phyloP scores from a whole-genome alignment of 2,797 vertebrate genomes.

The Rousettus madagascariensis region DNA sequence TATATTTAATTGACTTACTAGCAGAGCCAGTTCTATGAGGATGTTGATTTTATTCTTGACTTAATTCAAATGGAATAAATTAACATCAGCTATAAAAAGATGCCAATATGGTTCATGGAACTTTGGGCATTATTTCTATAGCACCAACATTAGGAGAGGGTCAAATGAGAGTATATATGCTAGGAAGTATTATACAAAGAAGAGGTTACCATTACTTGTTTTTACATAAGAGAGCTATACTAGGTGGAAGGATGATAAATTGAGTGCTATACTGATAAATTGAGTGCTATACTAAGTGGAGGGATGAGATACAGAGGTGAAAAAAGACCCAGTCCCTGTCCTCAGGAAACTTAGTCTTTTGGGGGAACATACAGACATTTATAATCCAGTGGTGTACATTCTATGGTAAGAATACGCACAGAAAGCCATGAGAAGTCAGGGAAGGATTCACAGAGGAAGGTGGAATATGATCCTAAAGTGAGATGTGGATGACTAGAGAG shows the following conservation, averaged over 20 bases:
- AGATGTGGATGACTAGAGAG: background rate
- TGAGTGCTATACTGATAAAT: no score
- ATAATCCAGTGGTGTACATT: background rate
- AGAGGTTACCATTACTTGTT: background rate
- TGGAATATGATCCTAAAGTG: background rate
- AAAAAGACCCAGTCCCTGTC: background rate
- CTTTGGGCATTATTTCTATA: background rate
- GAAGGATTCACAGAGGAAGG: background rate
- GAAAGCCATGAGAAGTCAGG: background rate
- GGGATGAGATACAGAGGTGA: background rate
- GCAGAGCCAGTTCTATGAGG: background rate
- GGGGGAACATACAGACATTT: background rate
- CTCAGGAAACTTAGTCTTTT: background rate
- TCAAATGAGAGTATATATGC: background rate
- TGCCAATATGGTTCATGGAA: background rate
- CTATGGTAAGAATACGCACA: background rate
- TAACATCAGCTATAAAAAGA: background rate
- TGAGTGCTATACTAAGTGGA: background rate
- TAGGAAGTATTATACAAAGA: background rate
- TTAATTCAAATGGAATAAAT: conserved; percentile 7
- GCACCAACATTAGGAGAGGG: background rate
- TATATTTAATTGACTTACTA: background rate
- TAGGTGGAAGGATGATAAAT: background rate
- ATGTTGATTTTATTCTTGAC: background rate
- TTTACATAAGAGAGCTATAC: background rate